Evolutionary conservation across 2,888 invertebrate species (phyloP).

Genomic region (Leptodirus hochenwartii): DNA sequence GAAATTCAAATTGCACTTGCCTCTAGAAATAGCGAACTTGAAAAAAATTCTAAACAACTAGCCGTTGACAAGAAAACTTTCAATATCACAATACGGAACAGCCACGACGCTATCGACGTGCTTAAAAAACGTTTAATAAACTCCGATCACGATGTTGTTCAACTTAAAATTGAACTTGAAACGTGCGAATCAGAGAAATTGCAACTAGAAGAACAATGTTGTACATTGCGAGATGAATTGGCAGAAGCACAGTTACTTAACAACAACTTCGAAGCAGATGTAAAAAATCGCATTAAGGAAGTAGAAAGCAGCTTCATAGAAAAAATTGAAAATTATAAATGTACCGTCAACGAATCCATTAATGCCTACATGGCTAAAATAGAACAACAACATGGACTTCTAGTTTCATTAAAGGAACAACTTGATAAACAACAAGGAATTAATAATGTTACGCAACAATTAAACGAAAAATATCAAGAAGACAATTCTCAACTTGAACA

Average conservation of each 20-base stretch:
- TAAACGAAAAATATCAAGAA: no score
- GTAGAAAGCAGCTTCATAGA: conserved; percentile 15
- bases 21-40: neutral
- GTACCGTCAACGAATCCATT: conserved; percentile 9
- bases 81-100: conserved; percentile 38
- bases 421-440: no score
- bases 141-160: conserved; percentile 39
- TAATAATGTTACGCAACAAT: no score
- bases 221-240: conserved; percentile 18
- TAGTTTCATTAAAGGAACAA: no score
- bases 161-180: conserved; percentile 28
- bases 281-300: no score
- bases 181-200: conserved; percentile 20
- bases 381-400: conserved; percentile 12
- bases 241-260: conserved; percentile 16
- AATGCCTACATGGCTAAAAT: conserved; percentile 11
- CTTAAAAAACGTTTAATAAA: conserved; percentile 35
- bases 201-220: conserved; percentile 20
- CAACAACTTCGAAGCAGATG: conserved; percentile 21
- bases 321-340: conserved; percentile 16
- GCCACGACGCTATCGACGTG: conserved; percentile 38
- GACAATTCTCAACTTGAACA: no score
- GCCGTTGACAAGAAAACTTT: conserved; percentile 33
- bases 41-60: neutral
- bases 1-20: conserved; percentile 10